phyloP scores from a whole-genome alignment of 2,888 invertebrate genomes.

The Atethmia centrago region DNA sequence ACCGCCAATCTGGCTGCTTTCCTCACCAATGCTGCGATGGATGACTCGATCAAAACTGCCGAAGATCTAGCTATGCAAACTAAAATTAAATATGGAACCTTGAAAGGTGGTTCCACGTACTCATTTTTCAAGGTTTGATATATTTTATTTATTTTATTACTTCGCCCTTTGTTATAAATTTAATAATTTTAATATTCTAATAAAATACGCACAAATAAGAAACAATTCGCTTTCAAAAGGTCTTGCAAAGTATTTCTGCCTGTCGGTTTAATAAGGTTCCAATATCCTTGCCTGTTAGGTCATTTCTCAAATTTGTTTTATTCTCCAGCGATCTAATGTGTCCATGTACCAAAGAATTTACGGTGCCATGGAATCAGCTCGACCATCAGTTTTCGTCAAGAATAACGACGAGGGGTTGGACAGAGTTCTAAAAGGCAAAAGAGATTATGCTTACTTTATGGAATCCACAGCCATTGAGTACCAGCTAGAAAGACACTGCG shows the following conservation, averaged over 20 bases:
- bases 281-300: background rate
- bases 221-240: background rate
- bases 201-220: background rate
- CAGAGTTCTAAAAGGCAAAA: conserved; percentile 94
- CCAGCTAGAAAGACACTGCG: conserved; percentile 95
- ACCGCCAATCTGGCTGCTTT: conserved; percentile 98
- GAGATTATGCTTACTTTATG: conserved; percentile 98
- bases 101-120: conserved; percentile 96
- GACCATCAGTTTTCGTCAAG: conserved; percentile 95
- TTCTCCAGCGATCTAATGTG: conserved; percentile 95
- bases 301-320: background rate
- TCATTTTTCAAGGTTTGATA: conserved; percentile 95
- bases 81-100: conserved; percentile 98
- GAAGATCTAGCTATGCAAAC: conserved; percentile 98
- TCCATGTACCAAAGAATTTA: conserved; percentile 98
- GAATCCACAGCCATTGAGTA: conserved; percentile 99
- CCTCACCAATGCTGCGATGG: conserved; percentile 97
- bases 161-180: background rate
- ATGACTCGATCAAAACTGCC: conserved; percentile 96
- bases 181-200: background rate
- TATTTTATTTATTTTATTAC: background rate
- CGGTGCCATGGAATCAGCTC: conserved; percentile 96
- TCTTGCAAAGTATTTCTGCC: background rate
- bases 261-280: background rate
- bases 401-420: conserved; percentile 97